These are phyloP conservation scores for Sigmodon hispidus DNA, from an alignment of 2,113 vertebrate genomes.

Conservation along the genomic window DNA sequence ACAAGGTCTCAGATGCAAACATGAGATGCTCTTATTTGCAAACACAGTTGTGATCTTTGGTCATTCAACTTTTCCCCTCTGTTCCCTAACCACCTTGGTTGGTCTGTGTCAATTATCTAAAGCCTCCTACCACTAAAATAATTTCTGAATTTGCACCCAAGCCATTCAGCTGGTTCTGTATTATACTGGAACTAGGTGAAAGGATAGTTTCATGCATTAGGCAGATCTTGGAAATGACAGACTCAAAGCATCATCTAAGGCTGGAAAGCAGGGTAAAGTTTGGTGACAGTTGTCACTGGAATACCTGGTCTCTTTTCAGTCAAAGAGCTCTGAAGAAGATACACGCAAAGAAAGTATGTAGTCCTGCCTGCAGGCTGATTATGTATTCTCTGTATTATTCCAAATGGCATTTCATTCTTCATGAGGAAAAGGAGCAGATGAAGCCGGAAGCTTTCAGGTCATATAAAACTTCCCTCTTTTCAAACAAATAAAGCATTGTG, in stretches of 20 bases:
- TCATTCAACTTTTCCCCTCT: neutral
- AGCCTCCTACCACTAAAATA: neutral
- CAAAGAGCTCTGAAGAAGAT: constrained; percentile 5
- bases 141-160: neutral
- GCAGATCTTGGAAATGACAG: neutral
- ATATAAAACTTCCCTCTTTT: constrained; percentile 55
- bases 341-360: neutral
- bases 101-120: neutral
- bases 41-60: neutral
- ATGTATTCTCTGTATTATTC: constrained; percentile 50
- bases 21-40: neutral
- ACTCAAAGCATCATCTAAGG: neutral
- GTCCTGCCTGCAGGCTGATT: neutral
- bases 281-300: neutral
- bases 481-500: constrained; percentile 70
- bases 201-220: too few species aligned
- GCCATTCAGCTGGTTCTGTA: neutral
- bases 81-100: neutral
- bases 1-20: neutral
- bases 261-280: neutral
- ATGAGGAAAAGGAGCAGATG: constrained; percentile 43
- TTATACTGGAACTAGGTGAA: neutral
- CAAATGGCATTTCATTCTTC: constrained; percentile 40
- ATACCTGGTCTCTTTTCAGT: neutral
- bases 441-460: constrained; percentile 64